Conservation (phyloP, 2,888 invertebrate species). For the Troides oblongomaculatus region DNA sequence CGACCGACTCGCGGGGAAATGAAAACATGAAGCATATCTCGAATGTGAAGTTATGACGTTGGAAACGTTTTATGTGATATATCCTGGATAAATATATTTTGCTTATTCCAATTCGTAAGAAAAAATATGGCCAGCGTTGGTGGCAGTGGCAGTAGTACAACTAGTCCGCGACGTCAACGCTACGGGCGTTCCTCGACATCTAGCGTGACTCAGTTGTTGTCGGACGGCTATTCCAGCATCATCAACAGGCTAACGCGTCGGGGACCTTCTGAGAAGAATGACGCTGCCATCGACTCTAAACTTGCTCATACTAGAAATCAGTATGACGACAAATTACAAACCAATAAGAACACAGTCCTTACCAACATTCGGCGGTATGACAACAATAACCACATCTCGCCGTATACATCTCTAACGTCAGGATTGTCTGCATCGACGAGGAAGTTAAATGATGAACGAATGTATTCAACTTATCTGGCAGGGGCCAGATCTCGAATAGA, state of each 20-base stretch:
- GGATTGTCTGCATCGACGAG: conserved; percentile 48
- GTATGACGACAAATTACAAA: conserved; percentile 66
- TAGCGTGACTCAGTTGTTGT: conserved; percentile 91
- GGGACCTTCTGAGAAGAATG: conserved; percentile 86
- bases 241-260: conserved; percentile 89
- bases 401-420: conserved; percentile 61
- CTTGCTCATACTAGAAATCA: conserved; percentile 56
- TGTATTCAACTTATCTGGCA: conserved; percentile 66
- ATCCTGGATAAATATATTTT: conserved; percentile 60
- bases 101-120: conserved; percentile 36
- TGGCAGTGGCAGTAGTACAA: conserved; percentile 60
- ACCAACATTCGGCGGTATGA: conserved; percentile 69
- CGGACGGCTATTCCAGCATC: conserved; percentile 92
- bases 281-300: conserved; percentile 63
- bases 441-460: conserved; percentile 66
- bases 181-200: conserved; percentile 88
- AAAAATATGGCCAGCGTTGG: conserved; percentile 59
- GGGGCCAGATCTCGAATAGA: conserved; percentile 61
- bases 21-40: conserved; percentile 35
- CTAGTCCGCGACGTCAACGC: conserved; percentile 82
- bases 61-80: conserved; percentile 58
- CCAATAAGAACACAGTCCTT: conserved; percentile 61
- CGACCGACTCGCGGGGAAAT: conserved; percentile 38
- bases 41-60: conserved; percentile 57
- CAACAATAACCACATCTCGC: conserved; percentile 66